Evolutionary conservation across 2,113 vertebrate genomes (phyloP).

Genomic region (Tympanuchus pallidicinctus): DNA sequence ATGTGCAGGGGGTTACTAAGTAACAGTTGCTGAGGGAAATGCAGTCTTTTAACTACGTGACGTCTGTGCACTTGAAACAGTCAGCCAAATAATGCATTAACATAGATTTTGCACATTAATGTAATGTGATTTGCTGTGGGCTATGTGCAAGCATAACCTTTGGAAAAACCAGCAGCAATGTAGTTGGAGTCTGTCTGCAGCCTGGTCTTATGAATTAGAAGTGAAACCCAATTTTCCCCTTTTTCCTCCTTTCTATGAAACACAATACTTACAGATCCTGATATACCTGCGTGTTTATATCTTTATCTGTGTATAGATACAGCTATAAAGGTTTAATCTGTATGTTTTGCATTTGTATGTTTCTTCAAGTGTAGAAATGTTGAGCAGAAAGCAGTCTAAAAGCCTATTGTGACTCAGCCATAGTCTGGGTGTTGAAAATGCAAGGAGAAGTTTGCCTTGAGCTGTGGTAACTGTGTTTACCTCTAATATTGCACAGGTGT

Average conservation of each 20-base stretch:
- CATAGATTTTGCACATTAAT: conserved; percentile 53
- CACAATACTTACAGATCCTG: background rate
- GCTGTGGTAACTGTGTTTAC: background rate
- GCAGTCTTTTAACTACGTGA: conserved; percentile 27
- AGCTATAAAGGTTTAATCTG: background rate
- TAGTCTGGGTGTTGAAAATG: background rate
- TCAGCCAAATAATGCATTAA: conserved; percentile 43
- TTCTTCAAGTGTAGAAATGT: background rate
- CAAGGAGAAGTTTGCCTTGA: background rate
- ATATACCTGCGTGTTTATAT: background rate
- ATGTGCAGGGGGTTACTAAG: conserved; percentile 58
- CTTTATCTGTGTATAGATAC: background rate
- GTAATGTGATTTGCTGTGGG: conserved; percentile 26
- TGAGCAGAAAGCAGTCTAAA: background rate
- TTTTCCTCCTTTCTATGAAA: background rate
- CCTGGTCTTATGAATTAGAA: background rate
- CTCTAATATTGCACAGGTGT: background rate
- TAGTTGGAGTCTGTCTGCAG: background rate
- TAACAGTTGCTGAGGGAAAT: conserved; percentile 68
- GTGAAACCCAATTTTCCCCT: background rate
- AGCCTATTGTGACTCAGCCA: rapidly evolving
- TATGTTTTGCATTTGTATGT: background rate
- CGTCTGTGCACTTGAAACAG: conserved; percentile 26
- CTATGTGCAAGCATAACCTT: background rate
- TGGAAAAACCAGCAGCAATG: background rate